Percentiles rank a stretch among this genome's conserved stretches.
Conservation (phyloP, 2,797 vertebrate genomes). For the Prionace glauca region DNA sequence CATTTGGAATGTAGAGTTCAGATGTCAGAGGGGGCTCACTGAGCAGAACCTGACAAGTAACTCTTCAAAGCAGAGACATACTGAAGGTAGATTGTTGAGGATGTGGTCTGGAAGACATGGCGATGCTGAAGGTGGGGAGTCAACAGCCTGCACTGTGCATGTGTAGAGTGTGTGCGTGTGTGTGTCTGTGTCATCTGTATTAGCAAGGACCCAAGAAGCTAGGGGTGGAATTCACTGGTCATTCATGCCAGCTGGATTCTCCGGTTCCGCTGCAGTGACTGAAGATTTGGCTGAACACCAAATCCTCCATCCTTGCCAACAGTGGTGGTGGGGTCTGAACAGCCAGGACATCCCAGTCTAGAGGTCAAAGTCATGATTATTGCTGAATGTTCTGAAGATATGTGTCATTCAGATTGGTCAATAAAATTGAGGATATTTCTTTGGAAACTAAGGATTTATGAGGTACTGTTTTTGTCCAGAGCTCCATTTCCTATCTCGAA, state of each 20-base stretch:
- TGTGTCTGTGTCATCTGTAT: too few relatives aligned
- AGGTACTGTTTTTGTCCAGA: background rate
- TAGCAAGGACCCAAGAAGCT: background rate
- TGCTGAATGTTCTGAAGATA: background rate
- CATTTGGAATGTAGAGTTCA: too few relatives aligned
- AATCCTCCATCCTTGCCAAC: too few relatives aligned
- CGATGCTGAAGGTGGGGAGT: background rate
- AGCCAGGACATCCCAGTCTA: too few relatives aligned
- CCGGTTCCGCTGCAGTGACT: too few relatives aligned
- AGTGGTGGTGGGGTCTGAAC: too few relatives aligned
- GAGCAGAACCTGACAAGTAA: background rate
- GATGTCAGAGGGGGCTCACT: too few relatives aligned
- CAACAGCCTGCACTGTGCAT: background rate
- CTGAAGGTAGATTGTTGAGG: background rate
- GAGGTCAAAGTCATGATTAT: background rate
- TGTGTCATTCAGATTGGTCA: background rate
- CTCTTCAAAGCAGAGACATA: background rate
- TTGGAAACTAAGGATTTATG: background rate
- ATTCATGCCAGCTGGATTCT: too few relatives aligned
- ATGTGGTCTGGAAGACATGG: too few relatives aligned
- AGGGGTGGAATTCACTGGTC: too few relatives aligned
- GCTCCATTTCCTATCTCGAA: background rate
- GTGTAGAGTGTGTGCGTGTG: too few relatives aligned
- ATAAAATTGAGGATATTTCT: background rate
- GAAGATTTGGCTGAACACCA: too few relatives aligned